A percentile compares a stretch with the other conserved stretches of the same genome.
These are phyloP conservation scores for Dynastes grantii DNA, from an alignment of 2,888 invertebrate genomes.

Conservation along the genomic window DNA sequence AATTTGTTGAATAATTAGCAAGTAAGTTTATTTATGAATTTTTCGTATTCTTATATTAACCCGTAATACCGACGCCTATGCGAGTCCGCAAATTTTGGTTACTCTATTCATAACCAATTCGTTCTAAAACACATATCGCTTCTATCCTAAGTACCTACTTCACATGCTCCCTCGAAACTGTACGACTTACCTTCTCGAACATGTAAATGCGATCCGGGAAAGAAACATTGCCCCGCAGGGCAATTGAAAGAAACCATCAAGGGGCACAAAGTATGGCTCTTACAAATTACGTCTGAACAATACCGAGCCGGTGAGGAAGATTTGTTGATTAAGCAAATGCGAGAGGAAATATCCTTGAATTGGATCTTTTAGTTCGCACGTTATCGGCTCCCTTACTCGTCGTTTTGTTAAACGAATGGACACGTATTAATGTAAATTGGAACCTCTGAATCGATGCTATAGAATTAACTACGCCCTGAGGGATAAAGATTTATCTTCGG, in stretches of 20 bases:
- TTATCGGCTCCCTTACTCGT: not conserved
- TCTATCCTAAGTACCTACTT: not conserved
- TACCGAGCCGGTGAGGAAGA: constrained; percentile 11
- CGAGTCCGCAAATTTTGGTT: no score
- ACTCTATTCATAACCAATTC: no score
- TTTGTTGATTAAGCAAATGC: constrained; percentile 32
- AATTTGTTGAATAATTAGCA: no score
- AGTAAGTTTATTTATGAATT: no score
- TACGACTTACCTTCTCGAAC: not conserved
- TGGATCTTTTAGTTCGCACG: not conserved
- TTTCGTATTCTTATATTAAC: no score
- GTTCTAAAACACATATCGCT: no score
- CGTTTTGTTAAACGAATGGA: not conserved
- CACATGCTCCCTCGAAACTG: not conserved
- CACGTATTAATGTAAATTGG: constrained; percentile 3
- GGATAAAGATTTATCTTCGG: not conserved
- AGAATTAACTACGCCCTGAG: not conserved
- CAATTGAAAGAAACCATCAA: not conserved
- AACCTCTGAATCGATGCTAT: not conserved
- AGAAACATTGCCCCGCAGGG: not conserved
- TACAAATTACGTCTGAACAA: constrained; percentile 35
- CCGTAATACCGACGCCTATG: no score
- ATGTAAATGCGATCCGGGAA: not conserved
- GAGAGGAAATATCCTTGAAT: not conserved
- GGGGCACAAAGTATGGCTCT: not conserved